phyloP scores from a whole-genome alignment of 2,113 vertebrate species.

The Myanophis thanlyinensis region DNA sequence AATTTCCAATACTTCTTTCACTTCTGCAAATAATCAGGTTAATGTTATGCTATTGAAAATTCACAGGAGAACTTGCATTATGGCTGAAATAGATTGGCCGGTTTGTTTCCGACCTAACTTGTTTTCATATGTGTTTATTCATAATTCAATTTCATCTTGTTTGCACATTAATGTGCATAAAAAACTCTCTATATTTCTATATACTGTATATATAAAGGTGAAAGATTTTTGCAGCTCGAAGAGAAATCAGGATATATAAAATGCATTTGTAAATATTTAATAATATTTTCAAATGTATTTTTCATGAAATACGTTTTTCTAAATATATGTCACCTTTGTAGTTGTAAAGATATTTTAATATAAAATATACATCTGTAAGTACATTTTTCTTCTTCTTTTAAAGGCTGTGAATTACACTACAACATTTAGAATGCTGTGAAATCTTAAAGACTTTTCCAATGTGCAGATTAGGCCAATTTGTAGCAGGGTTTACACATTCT shows the following conservation, averaged over 20 bases:
- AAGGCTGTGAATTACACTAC: background rate
- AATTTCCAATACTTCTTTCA: background rate
- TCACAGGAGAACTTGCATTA: background rate
- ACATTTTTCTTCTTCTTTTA: background rate
- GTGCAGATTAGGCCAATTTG: background rate
- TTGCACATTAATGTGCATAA: background rate
- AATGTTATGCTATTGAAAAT: background rate
- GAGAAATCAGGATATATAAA: background rate
- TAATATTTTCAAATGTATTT: background rate
- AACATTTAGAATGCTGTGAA: background rate
- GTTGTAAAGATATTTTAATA: background rate
- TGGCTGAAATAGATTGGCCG: background rate
- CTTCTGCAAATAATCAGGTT: background rate
- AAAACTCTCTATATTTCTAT: background rate
- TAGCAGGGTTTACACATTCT: background rate
- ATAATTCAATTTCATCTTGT: background rate
- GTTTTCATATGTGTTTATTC: background rate
- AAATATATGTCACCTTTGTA: background rate
- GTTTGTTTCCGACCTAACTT: fast-evolving
- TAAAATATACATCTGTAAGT: background rate
- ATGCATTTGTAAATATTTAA: background rate
- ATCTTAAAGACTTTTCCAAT: background rate
- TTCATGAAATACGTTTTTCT: background rate
- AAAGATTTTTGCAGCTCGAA: background rate
- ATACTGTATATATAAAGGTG: background rate